Conservation (phyloP, 1,140 invertebrate species). For the Heliconius congener region DNA sequence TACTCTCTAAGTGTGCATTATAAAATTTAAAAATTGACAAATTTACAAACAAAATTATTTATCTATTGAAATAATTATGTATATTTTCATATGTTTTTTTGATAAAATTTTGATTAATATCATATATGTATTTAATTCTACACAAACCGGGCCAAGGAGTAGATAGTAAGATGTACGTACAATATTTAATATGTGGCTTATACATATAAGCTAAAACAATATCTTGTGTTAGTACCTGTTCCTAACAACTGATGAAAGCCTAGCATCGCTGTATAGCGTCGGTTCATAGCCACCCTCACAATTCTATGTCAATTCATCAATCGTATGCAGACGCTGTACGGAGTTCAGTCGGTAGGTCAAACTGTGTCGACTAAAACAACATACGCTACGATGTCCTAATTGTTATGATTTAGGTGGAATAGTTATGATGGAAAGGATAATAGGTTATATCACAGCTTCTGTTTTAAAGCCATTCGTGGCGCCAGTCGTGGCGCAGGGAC, state of each 20-base stretch:
- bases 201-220: background rate
- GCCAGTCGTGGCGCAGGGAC: too few species aligned
- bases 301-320: constrained; percentile 11
- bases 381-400: background rate
- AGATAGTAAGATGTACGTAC: too few species aligned
- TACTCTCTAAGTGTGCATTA: too few species aligned
- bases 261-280: background rate
- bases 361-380: constrained; percentile 4
- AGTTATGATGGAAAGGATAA: background rate
- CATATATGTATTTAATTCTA: too few species aligned
- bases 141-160: too few species aligned
- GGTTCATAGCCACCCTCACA: background rate
- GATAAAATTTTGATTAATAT: too few species aligned
- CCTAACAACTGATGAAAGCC: constrained; percentile 13
- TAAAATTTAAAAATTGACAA: too few species aligned
- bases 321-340: background rate
- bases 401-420: background rate
- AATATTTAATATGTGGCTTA: background rate
- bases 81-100: too few species aligned
- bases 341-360: constrained; percentile 6
- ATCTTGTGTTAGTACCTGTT: background rate
- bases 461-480: too few species aligned
- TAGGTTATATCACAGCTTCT: background rate
- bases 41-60: too few species aligned
- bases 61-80: too few species aligned